Conservation (phyloP, 1,140 invertebrate species). For the Pachypeltis micranthus region DNA sequence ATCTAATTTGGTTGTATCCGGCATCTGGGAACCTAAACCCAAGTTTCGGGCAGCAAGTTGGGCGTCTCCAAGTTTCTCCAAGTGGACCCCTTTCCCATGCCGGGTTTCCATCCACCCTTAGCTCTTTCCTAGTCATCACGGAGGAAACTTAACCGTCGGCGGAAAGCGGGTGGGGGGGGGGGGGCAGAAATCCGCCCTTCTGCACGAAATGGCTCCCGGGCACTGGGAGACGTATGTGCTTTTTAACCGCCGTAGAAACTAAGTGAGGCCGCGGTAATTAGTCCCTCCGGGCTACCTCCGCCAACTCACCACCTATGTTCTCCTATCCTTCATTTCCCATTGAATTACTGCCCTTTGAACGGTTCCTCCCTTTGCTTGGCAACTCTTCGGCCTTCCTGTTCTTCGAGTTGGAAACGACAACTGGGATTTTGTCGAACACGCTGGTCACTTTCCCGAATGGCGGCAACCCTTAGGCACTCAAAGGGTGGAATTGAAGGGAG, state of each 20-base stretch:
- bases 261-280: conserved; percentile 14
- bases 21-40: conserved; percentile 13
- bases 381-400: too few species aligned
- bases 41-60: conserved; percentile 12
- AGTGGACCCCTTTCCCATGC: neutral
- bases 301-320: neutral
- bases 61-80: neutral
- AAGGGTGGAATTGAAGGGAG: too few species aligned
- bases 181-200: neutral
- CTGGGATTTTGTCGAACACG: too few species aligned
- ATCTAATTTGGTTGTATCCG: conserved; percentile 17
- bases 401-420: too few species aligned
- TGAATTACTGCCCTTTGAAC: neutral
- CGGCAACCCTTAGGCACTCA: too few species aligned
- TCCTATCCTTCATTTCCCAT: neutral
- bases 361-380: too few species aligned
- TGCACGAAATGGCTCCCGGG: neutral
- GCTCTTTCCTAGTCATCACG: neutral
- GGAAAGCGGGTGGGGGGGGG: neutral
- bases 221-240: conserved; percentile 10
- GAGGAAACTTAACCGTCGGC: neutral
- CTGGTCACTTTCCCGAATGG: too few species aligned
- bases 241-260: conserved; percentile 3
- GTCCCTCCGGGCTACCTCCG: conserved; percentile 9
- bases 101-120: too few species aligned